Conservation (phyloP, 2,888 invertebrate genomes). For the Callyntrura sp. region DNA sequence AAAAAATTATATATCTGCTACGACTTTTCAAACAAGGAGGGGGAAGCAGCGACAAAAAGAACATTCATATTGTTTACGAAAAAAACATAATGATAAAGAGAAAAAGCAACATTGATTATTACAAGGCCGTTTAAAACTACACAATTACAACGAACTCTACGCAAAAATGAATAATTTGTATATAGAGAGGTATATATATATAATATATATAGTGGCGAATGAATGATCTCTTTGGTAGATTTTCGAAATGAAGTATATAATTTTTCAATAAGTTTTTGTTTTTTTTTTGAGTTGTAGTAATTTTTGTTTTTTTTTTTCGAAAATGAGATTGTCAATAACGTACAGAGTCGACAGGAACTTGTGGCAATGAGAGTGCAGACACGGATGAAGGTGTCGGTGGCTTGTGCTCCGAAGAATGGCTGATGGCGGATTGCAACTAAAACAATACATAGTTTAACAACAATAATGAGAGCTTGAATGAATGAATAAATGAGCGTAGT, state of each 20-base stretch:
- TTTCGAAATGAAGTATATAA: too few species aligned
- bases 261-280: background rate
- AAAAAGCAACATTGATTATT: slow-evolving; percentile 30
- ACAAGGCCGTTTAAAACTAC: background rate
- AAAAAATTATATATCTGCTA: too few species aligned
- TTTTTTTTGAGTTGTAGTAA: slow-evolving; percentile 3
- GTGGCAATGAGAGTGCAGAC: slow-evolving; percentile 93
- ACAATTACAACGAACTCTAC: background rate
- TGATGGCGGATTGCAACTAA: slow-evolving; percentile 92
- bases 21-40: background rate
- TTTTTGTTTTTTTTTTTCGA: slow-evolving; percentile 17
- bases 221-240: slow-evolving; percentile 2
- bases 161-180: too few species aligned
- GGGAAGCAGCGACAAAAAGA: background rate
- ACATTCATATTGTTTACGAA: background rate
- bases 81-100: background rate
- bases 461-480: slow-evolving; percentile 50
- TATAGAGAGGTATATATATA: background rate
- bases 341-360: slow-evolving; percentile 92
- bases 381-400: slow-evolving; percentile 87
- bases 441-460: slow-evolving; percentile 72
- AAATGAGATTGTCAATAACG: slow-evolving; percentile 85
- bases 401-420: slow-evolving; percentile 90
- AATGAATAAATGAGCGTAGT: slow-evolving; percentile 12
- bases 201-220: background rate